phyloP scores from a whole-genome alignment of 2,113 vertebrate species.

The Hypanus sabinus region DNA sequence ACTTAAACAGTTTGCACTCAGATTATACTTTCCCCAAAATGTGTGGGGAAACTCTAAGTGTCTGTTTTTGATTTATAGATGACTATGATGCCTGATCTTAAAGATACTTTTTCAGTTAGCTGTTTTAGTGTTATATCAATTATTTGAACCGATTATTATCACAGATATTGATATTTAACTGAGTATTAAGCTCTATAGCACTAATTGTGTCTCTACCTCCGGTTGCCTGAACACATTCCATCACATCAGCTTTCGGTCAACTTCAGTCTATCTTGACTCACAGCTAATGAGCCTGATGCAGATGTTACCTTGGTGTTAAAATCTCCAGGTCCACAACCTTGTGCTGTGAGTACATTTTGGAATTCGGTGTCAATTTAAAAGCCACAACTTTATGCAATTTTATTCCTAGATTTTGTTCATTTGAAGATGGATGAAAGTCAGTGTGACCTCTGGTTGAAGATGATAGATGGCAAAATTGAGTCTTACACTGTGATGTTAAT shows the following conservation, averaged over 20 bases:
- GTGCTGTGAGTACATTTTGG: not conserved
- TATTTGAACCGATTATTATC: not conserved
- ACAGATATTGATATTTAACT: not conserved
- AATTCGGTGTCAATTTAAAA: not conserved
- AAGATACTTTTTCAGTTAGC: not conserved
- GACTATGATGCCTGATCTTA: not conserved
- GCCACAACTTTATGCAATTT: not conserved
- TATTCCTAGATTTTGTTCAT: not conserved
- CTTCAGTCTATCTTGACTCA: not conserved
- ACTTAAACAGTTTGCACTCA: not conserved
- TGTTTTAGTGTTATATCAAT: not conserved
- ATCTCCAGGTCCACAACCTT: not conserved
- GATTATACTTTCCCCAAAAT: not conserved
- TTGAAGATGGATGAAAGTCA: not conserved
- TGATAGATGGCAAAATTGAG: not conserved
- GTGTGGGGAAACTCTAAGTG: not conserved
- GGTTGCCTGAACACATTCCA: not conserved
- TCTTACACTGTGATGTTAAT: not conserved
- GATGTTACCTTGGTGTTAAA: not conserved
- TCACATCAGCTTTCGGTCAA: not conserved
- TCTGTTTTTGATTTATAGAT: not conserved
- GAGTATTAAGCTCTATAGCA: not conserved
- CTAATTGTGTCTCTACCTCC: not conserved
- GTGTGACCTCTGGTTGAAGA: not conserved
- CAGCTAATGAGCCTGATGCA: not conserved